Evolutionary conservation across 92 coral and sea anemone genomes (phyloP).

Genomic region (Muricea muricata): DNA sequence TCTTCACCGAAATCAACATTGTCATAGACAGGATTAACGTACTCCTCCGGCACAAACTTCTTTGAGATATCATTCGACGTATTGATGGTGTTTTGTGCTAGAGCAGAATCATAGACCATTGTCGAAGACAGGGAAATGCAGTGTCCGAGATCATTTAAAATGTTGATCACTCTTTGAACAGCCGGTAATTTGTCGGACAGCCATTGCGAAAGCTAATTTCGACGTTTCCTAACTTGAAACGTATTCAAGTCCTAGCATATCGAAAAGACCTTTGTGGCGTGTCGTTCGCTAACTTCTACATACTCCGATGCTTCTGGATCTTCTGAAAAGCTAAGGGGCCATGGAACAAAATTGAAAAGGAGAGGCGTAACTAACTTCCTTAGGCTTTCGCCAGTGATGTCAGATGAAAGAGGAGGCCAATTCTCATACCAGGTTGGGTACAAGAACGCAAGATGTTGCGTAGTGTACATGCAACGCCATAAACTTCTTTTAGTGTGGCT

Average conservation of each 20-base stretch:
- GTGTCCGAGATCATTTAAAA: too few species aligned
- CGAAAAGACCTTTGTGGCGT: conserved; percentile 37
- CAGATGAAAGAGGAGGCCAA: neutral
- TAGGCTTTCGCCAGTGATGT: conserved; percentile 30
- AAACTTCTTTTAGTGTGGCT: conserved; percentile 47
- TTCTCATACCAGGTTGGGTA: conserved; percentile 7
- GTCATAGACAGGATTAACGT: too few species aligned
- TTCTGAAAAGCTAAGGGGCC: conserved; percentile 48
- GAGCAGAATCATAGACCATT: too few species aligned
- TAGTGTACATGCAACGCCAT: conserved; percentile 39
- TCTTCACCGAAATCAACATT: conserved; percentile 46
- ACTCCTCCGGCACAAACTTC: too few species aligned
- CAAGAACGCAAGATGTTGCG: neutral
- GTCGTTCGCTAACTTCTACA: conserved; percentile 16
- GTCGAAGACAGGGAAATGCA: too few species aligned
- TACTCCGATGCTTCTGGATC: conserved; percentile 48
- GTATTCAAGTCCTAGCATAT: too few species aligned
- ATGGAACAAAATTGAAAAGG: conserved; percentile 52
- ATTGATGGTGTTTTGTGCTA: too few species aligned
- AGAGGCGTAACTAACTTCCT: conserved; percentile 51
- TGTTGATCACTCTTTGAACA: too few species aligned
- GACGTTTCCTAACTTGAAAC: too few species aligned
- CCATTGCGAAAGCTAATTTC: too few species aligned
- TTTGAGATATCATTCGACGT: too few species aligned
- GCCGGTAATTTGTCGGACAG: too few species aligned